phyloP scores from a whole-genome alignment of 2,888 invertebrate genomes.

The Macrophya alboannulata region DNA sequence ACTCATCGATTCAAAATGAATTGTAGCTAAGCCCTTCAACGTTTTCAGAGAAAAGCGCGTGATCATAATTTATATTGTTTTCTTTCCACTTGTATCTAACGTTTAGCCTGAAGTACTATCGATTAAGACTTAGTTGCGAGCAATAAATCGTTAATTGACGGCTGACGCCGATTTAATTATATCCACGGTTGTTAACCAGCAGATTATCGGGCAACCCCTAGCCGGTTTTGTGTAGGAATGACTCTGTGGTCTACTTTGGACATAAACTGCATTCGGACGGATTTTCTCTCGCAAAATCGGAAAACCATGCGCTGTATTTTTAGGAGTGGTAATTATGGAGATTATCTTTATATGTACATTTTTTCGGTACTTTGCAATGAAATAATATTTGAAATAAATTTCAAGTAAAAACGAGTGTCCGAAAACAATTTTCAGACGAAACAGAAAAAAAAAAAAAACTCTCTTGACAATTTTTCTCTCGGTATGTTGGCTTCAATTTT shows the following conservation, averaged over 20 bases:
- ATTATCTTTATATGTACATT: not conserved
- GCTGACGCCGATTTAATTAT: constrained; percentile 23
- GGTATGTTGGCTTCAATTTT: constrained; percentile 16
- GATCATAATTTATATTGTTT: not conserved
- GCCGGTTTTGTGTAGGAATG: not conserved
- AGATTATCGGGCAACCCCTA: constrained; percentile 21
- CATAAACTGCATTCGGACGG: constrained; percentile 10
- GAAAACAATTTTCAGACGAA: not conserved
- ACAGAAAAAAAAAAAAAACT: not conserved
- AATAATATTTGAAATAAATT: not conserved
- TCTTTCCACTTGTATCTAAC: not conserved
- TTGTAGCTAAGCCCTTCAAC: not conserved
- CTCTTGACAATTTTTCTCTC: not conserved
- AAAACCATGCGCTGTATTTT: constrained; percentile 18
- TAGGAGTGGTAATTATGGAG: not conserved
- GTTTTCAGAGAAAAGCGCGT: not conserved
- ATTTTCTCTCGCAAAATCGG: not conserved
- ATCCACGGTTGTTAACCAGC: constrained; percentile 16
- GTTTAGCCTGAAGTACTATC: not conserved
- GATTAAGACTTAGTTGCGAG: not conserved
- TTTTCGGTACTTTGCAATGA: not conserved
- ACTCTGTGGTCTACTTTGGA: not conserved
- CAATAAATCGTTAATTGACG: not conserved
- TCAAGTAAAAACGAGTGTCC: not conserved
- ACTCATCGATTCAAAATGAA: not conserved